Conservation (phyloP, 2,888 invertebrate species). For the Ditylenchus weischeri region DNA sequence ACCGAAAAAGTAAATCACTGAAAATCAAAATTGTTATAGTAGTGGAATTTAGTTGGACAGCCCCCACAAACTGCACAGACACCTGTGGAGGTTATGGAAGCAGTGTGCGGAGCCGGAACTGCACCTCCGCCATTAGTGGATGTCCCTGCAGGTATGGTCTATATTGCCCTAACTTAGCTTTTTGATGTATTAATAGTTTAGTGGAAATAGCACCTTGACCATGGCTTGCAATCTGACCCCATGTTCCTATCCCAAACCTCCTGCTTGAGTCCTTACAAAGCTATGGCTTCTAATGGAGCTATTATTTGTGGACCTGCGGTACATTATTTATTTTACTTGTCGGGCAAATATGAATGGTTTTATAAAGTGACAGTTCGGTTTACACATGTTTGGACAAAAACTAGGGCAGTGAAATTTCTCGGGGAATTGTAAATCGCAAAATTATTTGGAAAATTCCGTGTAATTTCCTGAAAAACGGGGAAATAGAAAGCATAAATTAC, state of each 20-base stretch:
- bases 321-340: not conserved
- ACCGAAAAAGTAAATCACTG: too few species aligned
- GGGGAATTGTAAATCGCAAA: too few species aligned
- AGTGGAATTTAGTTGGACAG: not conserved
- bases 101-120: not conserved
- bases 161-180: not conserved
- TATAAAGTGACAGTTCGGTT: too few species aligned
- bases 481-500: too few species aligned
- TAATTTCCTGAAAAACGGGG: too few species aligned
- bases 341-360: not conserved
- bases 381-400: too few species aligned
- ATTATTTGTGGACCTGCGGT: conserved; percentile 4
- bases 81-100: not conserved
- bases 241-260: not conserved
- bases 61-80: not conserved
- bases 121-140: conserved; percentile 1
- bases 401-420: too few species aligned
- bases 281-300: not conserved
- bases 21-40: too few species aligned
- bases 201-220: not conserved
- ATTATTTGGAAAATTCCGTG: too few species aligned
- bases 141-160: not conserved
- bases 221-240: not conserved
- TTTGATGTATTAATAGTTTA: not conserved
- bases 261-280: not conserved